Evolutionary conservation across 1,140 invertebrate genomes (phyloP).

Genomic region (Oryctes rhinoceros): DNA sequence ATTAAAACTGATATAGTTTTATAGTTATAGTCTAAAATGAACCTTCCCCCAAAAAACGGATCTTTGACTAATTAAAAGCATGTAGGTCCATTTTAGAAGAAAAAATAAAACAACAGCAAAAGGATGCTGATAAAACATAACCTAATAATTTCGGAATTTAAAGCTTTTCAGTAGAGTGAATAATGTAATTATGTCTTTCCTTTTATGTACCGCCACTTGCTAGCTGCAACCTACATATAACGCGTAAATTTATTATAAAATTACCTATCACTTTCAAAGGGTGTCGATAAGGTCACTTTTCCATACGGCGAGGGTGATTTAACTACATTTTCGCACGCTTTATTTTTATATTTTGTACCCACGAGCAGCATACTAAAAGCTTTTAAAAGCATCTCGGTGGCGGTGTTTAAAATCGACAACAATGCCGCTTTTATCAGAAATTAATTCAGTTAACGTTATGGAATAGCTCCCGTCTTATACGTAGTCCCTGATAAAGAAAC

Average conservation of each 20-base stretch:
- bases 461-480: no score
- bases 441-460: not conserved
- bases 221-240: constrained; percentile 2
- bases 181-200: constrained; percentile 6
- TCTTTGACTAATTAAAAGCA: not conserved
- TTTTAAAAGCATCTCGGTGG: constrained; percentile 9
- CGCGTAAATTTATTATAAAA: constrained; percentile 34
- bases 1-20: no score
- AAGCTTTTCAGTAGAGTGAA: not conserved
- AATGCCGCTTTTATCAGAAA: not conserved
- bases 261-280: constrained; percentile 31
- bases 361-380: constrained; percentile 3
- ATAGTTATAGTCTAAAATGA: no score
- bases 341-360: constrained; percentile 5
- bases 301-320: constrained; percentile 6
- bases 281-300: constrained; percentile 31
- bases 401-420: not conserved
- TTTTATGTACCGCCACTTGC: constrained; percentile 8
- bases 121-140: not conserved
- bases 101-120: not conserved
- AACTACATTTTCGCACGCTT: constrained; percentile 30
- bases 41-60: no score
- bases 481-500: no score
- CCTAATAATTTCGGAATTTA: constrained; percentile 22
- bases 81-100: not conserved